Evolutionary conservation across 53 echinoderm and acorn worm genomes (phyloP).

Genomic region (Mesocentrotus franciscanus): DNA sequence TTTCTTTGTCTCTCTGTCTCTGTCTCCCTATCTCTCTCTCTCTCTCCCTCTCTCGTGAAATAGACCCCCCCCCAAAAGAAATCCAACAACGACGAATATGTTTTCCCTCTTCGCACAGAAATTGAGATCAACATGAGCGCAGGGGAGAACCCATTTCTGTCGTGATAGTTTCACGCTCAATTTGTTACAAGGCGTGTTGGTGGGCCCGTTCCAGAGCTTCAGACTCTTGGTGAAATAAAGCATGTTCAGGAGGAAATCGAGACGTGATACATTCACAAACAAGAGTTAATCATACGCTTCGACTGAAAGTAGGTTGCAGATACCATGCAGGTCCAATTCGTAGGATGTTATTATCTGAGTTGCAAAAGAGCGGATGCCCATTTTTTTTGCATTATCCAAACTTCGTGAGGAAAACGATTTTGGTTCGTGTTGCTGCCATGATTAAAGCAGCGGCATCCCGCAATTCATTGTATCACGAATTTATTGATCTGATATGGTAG

Average conservation of each 20-base stretch:
- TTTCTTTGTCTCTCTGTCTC: background rate
- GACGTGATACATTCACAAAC: background rate
- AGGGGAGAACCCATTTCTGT: conserved; percentile 2
- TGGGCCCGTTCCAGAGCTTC: background rate
- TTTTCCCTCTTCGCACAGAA: background rate
- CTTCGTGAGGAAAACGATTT: background rate
- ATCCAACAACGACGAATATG: background rate
- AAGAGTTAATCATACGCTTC: background rate
- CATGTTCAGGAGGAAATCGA: background rate
- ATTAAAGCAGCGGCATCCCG: background rate
- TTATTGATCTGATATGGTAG: background rate
- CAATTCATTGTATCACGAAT: background rate
- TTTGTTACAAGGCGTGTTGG: conserved; percentile 13
- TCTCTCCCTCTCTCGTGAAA: background rate
- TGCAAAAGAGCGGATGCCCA: background rate
- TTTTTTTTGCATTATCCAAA: background rate
- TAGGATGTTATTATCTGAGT: background rate
- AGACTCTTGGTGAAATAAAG: background rate
- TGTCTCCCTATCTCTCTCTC: background rate
- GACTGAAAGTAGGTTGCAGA: background rate
- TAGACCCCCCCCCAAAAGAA: background rate
- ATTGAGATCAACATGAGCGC: conserved; percentile 3
- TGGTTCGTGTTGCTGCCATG: background rate
- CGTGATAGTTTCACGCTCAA: conserved; percentile 24
- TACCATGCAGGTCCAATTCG: background rate